Percentiles rank a stretch among this genome's conserved stretches.
Conservation (phyloP, 2,113 vertebrate species). For the Mustelus asterias region DNA sequence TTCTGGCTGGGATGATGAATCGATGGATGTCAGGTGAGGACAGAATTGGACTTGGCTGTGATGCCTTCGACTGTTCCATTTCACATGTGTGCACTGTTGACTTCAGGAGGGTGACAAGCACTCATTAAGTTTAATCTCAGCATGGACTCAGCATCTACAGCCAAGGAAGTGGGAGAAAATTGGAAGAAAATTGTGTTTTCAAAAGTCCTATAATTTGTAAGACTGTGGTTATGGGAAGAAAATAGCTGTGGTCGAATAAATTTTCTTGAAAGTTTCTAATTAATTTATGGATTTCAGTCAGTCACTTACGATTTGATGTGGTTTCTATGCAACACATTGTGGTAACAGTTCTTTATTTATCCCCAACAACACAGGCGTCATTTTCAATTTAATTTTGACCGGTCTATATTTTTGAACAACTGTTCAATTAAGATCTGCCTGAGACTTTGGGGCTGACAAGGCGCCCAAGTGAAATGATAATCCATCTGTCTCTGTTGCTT, state of each 20-base stretch:
- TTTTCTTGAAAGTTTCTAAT: slow-evolving; percentile 26
- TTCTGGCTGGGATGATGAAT: background rate
- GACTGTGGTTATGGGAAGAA: slow-evolving; percentile 8
- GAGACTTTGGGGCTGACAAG: background rate
- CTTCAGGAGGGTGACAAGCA: background rate
- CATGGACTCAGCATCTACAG: background rate
- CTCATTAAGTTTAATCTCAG: background rate
- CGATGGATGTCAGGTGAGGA: background rate
- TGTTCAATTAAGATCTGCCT: background rate
- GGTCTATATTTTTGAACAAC: background rate
- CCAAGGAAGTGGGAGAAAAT: background rate
- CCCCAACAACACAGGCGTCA: background rate
- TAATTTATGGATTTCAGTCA: slow-evolving; percentile 11
- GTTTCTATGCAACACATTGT: background rate
- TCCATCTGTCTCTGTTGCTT: background rate
- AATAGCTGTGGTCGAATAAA: background rate
- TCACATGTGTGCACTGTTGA: background rate
- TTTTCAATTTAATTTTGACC: background rate
- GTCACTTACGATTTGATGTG: background rate
- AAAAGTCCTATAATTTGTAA: background rate
- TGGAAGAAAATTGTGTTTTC: background rate
- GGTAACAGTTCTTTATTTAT: background rate
- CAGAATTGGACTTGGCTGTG: background rate
- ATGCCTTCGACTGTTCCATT: background rate
- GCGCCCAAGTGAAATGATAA: background rate